Evolutionary conservation across 2,888 invertebrate genomes (phyloP), one percentile per base, ranked within the genome.

Genomic region (Ptychoptera albimana): DNA sequence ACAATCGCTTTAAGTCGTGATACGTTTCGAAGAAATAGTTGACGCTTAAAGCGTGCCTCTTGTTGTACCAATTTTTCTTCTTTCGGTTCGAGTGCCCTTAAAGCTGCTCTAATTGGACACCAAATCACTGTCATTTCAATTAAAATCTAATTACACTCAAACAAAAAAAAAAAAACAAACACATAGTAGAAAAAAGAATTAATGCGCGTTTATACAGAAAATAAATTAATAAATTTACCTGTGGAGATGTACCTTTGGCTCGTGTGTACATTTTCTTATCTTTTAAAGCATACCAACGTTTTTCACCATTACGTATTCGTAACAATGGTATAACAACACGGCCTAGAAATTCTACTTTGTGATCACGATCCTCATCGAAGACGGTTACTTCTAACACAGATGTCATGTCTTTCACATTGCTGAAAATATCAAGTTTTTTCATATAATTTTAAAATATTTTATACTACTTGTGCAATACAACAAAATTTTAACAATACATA

Each of bases 321-420:
- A 96, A 66, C 42, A 97, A 63, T 0, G 96, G 96, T 53, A 97
- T 79, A 3, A 82, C 79, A 9, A 96, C 70, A 64, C 88, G 91
- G 1, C 98, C 98, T 11, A 98, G 69, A 61, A 98, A 98, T 63
- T 98, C 97, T 10, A 92, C 93, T 64, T 96, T 96, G 63, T 96
- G 94, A 61, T 94, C 93, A 48, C 93, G 77, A 63, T 98, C 97
- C 67, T 98, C 97, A 59, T 98, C 97, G 63, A 82, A 97, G 0
- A 98, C 92, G 0, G 96, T 96, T 43, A 98, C 71, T 59, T 98
- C 97, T 51, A 98, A 68, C 41, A 88, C 79, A 43, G 91, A 85
- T 56, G 94, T 92, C 51, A 98, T 88, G 60, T 98, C 98, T 60
- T 93, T 88, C n/a, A 89, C 79, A 63, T 87, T 87, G 60, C 83